Evolutionary conservation across 2,797 vertebrate genomes (phyloP), one percentile per base, ranked within the genome.

Genomic region (Gambelia wislizenii): DNA sequence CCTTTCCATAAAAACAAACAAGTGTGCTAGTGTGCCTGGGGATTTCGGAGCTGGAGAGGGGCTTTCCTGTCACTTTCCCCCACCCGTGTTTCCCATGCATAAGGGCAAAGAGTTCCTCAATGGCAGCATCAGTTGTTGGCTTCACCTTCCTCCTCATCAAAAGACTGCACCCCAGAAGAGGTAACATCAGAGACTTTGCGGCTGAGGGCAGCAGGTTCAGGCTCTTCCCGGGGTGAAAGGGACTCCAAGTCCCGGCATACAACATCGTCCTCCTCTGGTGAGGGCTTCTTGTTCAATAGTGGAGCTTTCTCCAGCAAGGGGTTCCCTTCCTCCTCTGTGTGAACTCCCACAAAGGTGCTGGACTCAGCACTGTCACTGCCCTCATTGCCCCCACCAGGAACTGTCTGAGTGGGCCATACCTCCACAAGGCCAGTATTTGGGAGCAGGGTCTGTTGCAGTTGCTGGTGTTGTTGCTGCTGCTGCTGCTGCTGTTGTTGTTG

Each of bases 141-240:
- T 95, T 98, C 98, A 86, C 98, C 98, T 85, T 98, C 98, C 96
- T 98, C 98, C 95, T 98, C 98, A 90, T 98, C 98, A 90, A 98
- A 97, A 25, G 97, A 98, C 95, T 99, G 98, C 94, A 98, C 98
- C n/a, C 98, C 97, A 85, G 98, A 98, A 47, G 98, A 97, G 80
- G 98, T 98, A 96, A 99, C 98, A 81, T 99, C 98, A 77, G 98
- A 98, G 92, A 98, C 96, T 96, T 99, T 99, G 95, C 99, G 98
- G 96, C 98, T 99, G 95, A 98, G 98, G 1, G 97, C 97, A 93
- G 98, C 97, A 83, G 97, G 84, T 90, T 96, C 97, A 0, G 96
- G 92, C 39, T 99, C 98, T 90, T 99, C 98, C 92, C 98, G 97
- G 90, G 98, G 98, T 92, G 97, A 99, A 91, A 98, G 97, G 0